Evolutionary conservation across 2,888 invertebrate species (phyloP).

Genomic region (Hypselothyrea guttata): DNA sequence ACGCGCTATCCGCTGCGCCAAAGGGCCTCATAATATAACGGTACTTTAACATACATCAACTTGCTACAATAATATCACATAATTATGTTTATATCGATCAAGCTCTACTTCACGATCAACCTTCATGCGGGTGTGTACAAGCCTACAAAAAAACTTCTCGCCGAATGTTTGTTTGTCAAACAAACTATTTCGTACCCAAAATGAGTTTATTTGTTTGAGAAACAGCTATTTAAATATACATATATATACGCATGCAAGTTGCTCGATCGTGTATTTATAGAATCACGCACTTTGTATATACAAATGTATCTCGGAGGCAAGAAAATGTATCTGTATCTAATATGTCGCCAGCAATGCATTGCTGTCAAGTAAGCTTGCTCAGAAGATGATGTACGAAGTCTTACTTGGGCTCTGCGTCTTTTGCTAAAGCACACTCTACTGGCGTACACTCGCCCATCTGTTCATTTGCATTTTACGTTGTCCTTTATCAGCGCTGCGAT

Average conservation of each 20-base stretch:
- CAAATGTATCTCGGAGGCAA: conserved; percentile 1
- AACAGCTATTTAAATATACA: conserved; percentile 58
- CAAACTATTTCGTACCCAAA: neutral
- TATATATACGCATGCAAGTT: conserved; percentile 1
- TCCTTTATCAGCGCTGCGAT: conserved; percentile 65
- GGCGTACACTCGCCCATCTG: conserved; percentile 4
- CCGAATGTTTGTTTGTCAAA: neutral
- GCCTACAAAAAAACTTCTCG: neutral
- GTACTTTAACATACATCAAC: conserved; percentile 13
- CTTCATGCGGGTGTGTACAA: too few species aligned
- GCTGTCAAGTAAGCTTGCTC: too few species aligned
- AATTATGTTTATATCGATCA: conserved; percentile 1
- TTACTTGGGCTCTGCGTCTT: conserved; percentile 63
- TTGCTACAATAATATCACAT: conserved; percentile 3
- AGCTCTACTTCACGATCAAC: too few species aligned
- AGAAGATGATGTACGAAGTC: conserved; percentile 74
- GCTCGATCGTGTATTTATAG: conserved; percentile 55
- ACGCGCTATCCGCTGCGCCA: conserved; percentile 83
- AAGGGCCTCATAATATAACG: conserved; percentile 63
- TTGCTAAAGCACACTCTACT: neutral
- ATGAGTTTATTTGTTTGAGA: neutral
- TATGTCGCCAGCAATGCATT: neutral
- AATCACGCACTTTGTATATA: conserved; percentile 17
- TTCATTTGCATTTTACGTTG: conserved; percentile 49
- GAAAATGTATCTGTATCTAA: neutral